Base-by-base conservation (phyloP, 1,140 invertebrate genomes). In the Bombus fervidus region DNA sequence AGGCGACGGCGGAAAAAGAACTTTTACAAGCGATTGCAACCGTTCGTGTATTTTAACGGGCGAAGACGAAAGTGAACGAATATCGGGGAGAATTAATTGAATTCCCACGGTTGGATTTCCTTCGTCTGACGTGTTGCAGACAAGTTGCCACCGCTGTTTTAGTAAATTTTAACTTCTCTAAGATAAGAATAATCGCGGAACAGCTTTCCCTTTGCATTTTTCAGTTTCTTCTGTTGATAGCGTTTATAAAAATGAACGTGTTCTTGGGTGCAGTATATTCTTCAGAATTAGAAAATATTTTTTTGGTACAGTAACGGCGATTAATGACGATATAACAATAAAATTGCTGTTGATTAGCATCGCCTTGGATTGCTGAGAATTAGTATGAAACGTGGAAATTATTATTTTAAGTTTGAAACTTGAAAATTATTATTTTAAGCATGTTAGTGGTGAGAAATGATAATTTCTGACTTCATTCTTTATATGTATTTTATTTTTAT, bases 51-150 rank as follows among this genome's bases (percentile, higher is more conserved):
- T 83, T 83, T 83, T 76, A 83, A 83, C 69, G 80, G 41, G 18
- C 5, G 5, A 25, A 22, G 64, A 15, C 62, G 28, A 22, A 25
- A 39, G 34, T 22, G 69, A 66, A 41, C 22, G 78, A 85, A 85
- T 85, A 81, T 85, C 69, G 69, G 68, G 28, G n/a, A 73, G 53
- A 57, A 85, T 85, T 85, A 85, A 81, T 85, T 81, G 78, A 81
- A 85, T 81, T 85, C 71, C 71, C 47, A 41, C 31, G 43, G 57
- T 41, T 28, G 57, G 66, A 37, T 85, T 78, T 69, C 80, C 74
- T 81, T 43, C 83, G 62, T 78, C 62, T 66, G 81, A 53, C 81
- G 73, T 77, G 81, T 68, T 37, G 12, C 73, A 57, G 71, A 76
- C 59, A 69, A 83, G 76, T 77, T 47, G 39, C 73, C 41, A 73